Percentiles rank a stretch among this genome's conserved stretches.
phyloP scores from a whole-genome alignment of 2,113 vertebrate species.

The Hippocampus zosterae region DNA sequence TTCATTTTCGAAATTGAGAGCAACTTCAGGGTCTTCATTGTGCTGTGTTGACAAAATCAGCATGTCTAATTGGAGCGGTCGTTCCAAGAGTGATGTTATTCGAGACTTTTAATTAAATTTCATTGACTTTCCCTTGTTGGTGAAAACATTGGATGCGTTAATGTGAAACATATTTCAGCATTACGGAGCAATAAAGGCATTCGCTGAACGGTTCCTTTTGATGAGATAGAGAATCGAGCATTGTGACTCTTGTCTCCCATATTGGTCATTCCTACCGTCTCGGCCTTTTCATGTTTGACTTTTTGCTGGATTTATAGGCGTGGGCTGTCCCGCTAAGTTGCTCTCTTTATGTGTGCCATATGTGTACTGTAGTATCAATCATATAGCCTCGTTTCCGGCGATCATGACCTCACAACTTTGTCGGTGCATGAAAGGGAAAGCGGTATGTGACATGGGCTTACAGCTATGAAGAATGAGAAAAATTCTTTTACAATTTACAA shows the following conservation, averaged over 20 bases:
- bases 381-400: background rate
- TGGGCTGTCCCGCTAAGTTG: conserved; percentile 79
- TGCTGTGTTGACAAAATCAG: background rate
- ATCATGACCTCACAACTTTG: conserved; percentile 17
- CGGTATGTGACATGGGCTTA: background rate
- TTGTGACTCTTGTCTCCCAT: conserved; percentile 34
- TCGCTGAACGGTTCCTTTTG: background rate
- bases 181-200: background rate
- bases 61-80: background rate
- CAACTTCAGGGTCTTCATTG: background rate
- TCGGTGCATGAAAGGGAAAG: background rate
- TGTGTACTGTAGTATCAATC: conserved; percentile 22
- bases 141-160: background rate
- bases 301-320: conserved; percentile 73
- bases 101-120: background rate
- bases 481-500: background rate
- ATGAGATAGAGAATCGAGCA: conserved; percentile 26
- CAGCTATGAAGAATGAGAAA: background rate
- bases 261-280: conserved; percentile 37
- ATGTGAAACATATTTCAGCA: background rate
- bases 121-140: background rate
- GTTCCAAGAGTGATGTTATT: conserved; percentile 1
- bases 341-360: conserved; percentile 48
- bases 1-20: background rate
- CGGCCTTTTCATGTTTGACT: background rate